phyloP scores from a whole-genome alignment of 2,888 invertebrate species.

The Agonum fuliginosum region DNA sequence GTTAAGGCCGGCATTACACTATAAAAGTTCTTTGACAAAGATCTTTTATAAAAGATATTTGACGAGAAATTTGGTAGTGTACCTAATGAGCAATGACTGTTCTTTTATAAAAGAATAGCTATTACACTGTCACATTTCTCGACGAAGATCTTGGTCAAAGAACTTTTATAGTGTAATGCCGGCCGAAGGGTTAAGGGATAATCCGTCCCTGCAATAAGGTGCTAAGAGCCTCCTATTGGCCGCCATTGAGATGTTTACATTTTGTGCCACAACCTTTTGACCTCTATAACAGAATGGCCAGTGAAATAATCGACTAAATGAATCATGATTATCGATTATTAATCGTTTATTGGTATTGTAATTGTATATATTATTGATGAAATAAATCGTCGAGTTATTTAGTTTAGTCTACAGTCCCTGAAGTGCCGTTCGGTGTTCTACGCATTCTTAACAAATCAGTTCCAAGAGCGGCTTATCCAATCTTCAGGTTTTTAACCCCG shows the following conservation, averaged over 20 bases:
- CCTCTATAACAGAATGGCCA: slow-evolving; percentile 20
- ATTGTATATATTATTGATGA: slow-evolving; percentile 1
- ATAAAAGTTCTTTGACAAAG: too few species aligned
- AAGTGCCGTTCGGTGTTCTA: background rate
- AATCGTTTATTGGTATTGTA: slow-evolving; percentile 25
- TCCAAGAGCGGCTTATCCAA: background rate
- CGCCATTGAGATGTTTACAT: slow-evolving; percentile 31
- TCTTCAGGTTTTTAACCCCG: slow-evolving; percentile 3
- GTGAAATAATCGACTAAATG: slow-evolving; percentile 31
- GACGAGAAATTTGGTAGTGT: too few species aligned
- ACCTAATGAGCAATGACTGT: too few species aligned
- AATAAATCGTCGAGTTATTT: background rate
- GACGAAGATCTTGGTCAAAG: too few species aligned
- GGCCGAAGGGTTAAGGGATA: too few species aligned
- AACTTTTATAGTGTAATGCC: too few species aligned
- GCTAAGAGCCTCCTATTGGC: slow-evolving; percentile 4
- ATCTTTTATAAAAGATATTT: too few species aligned
- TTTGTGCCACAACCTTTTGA: slow-evolving; percentile 23
- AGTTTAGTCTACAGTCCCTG: background rate
- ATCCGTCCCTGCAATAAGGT: too few species aligned
- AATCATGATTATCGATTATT: slow-evolving; percentile 31
- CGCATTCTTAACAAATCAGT: background rate
- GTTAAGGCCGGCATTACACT: too few species aligned
- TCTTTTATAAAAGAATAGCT: too few species aligned
- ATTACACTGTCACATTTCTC: too few species aligned